Evolutionary conservation across 92 coral and sea anemone species (phyloP), one percentile per base, ranked within the genome.

Genomic region (Epizoanthus illoricatus): DNA sequence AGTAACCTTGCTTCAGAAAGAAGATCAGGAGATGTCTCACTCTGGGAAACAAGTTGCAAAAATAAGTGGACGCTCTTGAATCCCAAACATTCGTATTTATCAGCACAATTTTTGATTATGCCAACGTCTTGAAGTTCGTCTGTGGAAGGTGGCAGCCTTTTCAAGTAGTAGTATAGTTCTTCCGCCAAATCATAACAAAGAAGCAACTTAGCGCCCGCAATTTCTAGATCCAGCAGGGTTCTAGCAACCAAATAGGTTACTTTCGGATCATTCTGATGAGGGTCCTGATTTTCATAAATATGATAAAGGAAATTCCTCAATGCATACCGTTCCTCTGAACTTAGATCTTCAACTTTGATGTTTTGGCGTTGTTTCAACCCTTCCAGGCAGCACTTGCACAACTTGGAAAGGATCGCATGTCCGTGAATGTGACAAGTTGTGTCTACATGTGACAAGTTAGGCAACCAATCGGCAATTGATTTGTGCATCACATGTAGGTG

Each of bases 261-360:
- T 64, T 74, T 52, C 59, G 18, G 41, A 33, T 40, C 54, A 17
- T 42, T 1, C 8, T 71, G n/a, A 15, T 24, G 4, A 61, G 47
- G 9, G 6, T 42, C 19, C 45, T 21, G 71, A 76, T 13, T 18
- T 5, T 41, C 81, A 28, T 58, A 42, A 4, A 76, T 47, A 62
- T 76, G 81, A 61, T 62, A 62, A 40, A 76, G 81, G 5, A 13
- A 76, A 41, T 76, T 76, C 59, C 81, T 42, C 33, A 76, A 21
- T 3, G 58, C 81, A 61, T 76, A 76, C 11, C 56, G 56, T 19
- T 76, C 81, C 23, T 60, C 81, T 4, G 12, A 5, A 19, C 71
- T 42, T 57, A 76, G 36, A 5, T 76, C 81, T 62, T 61, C 52
- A 12, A 76, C 70, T 4, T 20, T 7, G 64, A 76, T 63, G 21